Evolutionary conservation across 2,113 vertebrate genomes (phyloP), one percentile per base, ranked within the genome.

Genomic region (Maylandia zebra): DNA sequence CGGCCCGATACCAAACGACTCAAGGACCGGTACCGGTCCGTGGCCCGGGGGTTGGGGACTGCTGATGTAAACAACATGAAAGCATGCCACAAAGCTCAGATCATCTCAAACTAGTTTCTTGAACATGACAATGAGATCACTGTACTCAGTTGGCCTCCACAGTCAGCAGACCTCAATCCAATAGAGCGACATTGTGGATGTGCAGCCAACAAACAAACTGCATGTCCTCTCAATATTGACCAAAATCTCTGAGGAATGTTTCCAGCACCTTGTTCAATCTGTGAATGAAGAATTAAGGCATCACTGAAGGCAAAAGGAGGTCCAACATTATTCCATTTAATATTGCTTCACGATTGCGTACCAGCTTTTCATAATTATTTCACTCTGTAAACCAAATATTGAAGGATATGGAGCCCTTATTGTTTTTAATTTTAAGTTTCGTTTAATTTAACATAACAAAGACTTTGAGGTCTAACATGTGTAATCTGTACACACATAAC

Each of bases 1-100:
- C 0, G 19, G 52, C 52, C 19, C 0, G 5, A 10, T 34, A 64
- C 30, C 59, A 64, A 34, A 11, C 4, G 0, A 64, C 1, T 34
- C 30, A 19, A 7, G 3, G 16, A 64, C 30, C 30, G 9, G 8
- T 61, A 61, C 57, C 27, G 1, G 27, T 61, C 14, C 2, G 5
- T 32, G 3, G 56, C 27, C 57, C 0, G 1, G 57, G 27, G 27
- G 2, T 32, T 32, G 57, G 59, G 16, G 59, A 34, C 30, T 7
- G 16, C 10, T 64, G 59, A 64, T 71, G 38, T 71, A 71, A 71
- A 43, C 38, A 71, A 71, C 13, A 43, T 24, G n/a, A 71, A 43
- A 43, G 38, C 38, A 43, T 3, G 38, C 2, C 69, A 74, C 69
- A 74, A 74, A 45, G 69, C 41, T 74, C 69, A 74, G 69, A 45